A percentile compares a stretch with the other conserved stretches of the same genome.
Evolutionary conservation across 2,797 vertebrate species (phyloP).

Genomic region (Naso thynnoides): DNA sequence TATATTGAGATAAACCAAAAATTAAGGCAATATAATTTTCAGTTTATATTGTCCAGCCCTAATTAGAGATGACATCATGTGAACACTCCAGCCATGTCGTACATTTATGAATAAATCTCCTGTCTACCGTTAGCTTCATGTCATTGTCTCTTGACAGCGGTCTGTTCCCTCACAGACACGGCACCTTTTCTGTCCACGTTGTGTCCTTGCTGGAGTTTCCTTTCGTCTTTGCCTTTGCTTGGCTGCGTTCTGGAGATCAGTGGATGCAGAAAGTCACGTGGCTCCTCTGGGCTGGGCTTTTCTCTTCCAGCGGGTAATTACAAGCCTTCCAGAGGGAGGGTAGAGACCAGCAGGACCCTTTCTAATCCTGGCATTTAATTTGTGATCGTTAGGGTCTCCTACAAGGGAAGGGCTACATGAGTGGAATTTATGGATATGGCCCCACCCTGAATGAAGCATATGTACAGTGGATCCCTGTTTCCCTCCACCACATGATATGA

Average conservation of each 20-base stretch:
- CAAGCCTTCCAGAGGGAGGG: constrained; percentile 72
- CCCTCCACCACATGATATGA: constrained; percentile 68
- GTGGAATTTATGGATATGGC: constrained; percentile 74
- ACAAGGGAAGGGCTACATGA: constrained; percentile 68
- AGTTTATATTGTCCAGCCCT: too few relatives aligned
- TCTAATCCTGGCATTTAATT: constrained; percentile 75
- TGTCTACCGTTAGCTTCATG: too few relatives aligned
- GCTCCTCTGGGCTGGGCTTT: constrained; percentile 60
- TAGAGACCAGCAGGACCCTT: constrained; percentile 68
- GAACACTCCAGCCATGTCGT: too few relatives aligned
- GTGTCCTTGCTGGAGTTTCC: too few relatives aligned
- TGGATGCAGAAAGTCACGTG: constrained; percentile 49
- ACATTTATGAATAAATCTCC: too few relatives aligned
- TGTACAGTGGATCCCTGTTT: constrained; percentile 48
- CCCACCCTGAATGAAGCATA: constrained; percentile 73
- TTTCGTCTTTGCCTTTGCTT: constrained; percentile 48
- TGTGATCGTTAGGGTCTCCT: constrained; percentile 73
- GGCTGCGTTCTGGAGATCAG: constrained; percentile 33
- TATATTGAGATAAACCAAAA: too few relatives aligned
- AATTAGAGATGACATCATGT: too few relatives aligned
- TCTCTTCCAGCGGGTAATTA: constrained; percentile 75
- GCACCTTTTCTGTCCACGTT: too few relatives aligned
- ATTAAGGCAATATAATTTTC: too few relatives aligned
- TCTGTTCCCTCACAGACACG: too few relatives aligned
- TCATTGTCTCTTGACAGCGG: too few relatives aligned